phyloP scores from a whole-genome alignment of 2,797 vertebrate genomes.

The Coilia nasus region DNA sequence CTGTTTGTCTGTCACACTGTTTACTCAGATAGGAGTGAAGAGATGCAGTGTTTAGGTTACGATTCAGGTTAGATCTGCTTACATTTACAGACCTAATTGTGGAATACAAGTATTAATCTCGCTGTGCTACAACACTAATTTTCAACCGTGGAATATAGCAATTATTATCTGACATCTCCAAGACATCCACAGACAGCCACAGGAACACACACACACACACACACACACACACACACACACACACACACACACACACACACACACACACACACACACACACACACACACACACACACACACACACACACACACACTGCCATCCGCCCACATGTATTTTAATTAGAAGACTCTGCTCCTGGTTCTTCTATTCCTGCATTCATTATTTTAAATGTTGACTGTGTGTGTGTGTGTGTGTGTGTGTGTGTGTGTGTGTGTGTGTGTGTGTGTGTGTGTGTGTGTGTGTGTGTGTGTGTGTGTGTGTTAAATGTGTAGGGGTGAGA shows the following conservation, averaged over 20 bases:
- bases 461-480: conserved; percentile 39
- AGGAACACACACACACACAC: conserved; percentile 13
- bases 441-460: conserved; percentile 6
- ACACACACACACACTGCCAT: background rate
- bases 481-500: conserved; percentile 51
- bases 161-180: background rate
- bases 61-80: background rate
- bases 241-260: conserved; percentile 42
- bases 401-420: conserved; percentile 10
- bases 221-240: conserved; percentile 2
- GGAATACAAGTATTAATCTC: background rate
- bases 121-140: background rate
- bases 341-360: conserved; percentile 33
- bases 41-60: background rate
- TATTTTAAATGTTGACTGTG: conserved; percentile 24
- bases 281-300: background rate
- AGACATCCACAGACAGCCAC: background rate
- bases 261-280: conserved; percentile 10
- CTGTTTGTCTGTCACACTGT: too few species aligned
- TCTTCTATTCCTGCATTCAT: conserved; percentile 40
- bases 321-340: conserved; percentile 50
- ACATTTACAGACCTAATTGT: background rate
- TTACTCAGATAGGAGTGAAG: too few species aligned
- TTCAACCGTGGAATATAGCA: background rate
- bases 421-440: conserved; percentile 8